These are phyloP conservation scores for Lates japonicus DNA, from an alignment of 2,797 vertebrate genomes.

Conservation along the genomic window DNA sequence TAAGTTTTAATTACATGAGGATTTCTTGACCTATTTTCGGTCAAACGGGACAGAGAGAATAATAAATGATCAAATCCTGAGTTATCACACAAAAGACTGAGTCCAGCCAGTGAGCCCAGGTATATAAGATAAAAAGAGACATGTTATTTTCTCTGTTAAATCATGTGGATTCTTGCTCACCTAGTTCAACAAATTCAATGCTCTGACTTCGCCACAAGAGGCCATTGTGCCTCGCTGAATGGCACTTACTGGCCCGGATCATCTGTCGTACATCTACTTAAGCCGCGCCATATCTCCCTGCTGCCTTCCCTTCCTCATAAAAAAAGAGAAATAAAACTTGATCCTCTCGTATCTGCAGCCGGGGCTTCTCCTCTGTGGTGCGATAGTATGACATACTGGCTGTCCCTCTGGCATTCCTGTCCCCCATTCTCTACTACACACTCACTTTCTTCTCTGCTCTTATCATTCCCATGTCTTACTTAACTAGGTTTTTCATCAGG, in stretches of 20 bases:
- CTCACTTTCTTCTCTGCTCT: conserved; percentile 46
- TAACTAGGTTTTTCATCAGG: conserved; percentile 4
- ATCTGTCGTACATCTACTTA: conserved; percentile 40
- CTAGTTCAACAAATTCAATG: conserved; percentile 21
- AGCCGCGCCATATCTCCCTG: conserved; percentile 43
- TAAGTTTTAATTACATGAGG: not conserved
- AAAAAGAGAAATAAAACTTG: conserved; percentile 80
- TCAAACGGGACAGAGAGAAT: not conserved
- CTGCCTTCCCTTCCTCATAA: conserved; percentile 64
- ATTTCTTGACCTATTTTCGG: too few species aligned
- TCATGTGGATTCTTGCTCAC: not conserved
- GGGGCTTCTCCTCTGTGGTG: conserved; percentile 63
- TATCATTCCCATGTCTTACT: conserved; percentile 18
- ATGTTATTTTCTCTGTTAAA: not conserved
- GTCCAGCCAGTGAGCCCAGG: not conserved
- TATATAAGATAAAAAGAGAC: not conserved
- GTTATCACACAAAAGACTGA: not conserved
- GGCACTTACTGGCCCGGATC: conserved; percentile 20
- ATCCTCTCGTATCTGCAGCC: conserved; percentile 67
- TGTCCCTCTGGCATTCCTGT: conserved; percentile 59
- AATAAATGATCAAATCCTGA: not conserved
- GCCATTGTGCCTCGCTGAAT: conserved; percentile 67
- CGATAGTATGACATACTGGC: conserved; percentile 66
- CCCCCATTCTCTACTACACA: conserved; percentile 28
- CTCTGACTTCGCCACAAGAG: conserved; percentile 66